Evolutionary conservation across 2,888 invertebrate genomes (phyloP).

Genomic region (Nymphalis polychloros): DNA sequence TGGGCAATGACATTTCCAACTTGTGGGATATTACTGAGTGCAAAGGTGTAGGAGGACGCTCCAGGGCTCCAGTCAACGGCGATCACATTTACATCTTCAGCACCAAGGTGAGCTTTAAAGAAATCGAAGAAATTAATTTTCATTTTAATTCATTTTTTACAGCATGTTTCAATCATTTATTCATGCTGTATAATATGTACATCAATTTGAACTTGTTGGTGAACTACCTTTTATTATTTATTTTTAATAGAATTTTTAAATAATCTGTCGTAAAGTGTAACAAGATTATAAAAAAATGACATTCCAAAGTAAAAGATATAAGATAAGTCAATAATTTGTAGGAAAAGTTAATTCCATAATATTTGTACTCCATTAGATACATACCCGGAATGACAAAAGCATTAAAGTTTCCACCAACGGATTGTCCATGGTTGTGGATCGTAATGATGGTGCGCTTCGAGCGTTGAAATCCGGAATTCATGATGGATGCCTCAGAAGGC

Average conservation of each 20-base stretch:
- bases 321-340: no score
- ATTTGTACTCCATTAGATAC: neutral
- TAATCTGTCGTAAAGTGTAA: no score
- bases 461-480: slow-evolving; percentile 45
- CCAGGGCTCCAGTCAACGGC: slow-evolving; percentile 71
- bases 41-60: slow-evolving; percentile 54
- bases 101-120: slow-evolving; percentile 53
- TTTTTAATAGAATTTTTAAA: no score
- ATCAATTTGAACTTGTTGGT: no score
- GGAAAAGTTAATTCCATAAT: neutral
- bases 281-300: no score
- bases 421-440: slow-evolving; percentile 56
- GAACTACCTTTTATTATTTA: no score
- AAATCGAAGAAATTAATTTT: no score
- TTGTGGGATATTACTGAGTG: slow-evolving; percentile 62
- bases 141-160: no score
- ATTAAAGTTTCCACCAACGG: slow-evolving; percentile 63
- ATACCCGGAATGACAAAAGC: slow-evolving; percentile 62
- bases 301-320: no score
- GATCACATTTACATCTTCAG: slow-evolving; percentile 64
- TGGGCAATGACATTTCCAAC: slow-evolving; percentile 59
- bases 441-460: slow-evolving; percentile 55
- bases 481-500: slow-evolving; percentile 49
- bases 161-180: no score
- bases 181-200: no score